phyloP scores from a whole-genome alignment of 2,113 vertebrate genomes.

The Sorex fumeus region DNA sequence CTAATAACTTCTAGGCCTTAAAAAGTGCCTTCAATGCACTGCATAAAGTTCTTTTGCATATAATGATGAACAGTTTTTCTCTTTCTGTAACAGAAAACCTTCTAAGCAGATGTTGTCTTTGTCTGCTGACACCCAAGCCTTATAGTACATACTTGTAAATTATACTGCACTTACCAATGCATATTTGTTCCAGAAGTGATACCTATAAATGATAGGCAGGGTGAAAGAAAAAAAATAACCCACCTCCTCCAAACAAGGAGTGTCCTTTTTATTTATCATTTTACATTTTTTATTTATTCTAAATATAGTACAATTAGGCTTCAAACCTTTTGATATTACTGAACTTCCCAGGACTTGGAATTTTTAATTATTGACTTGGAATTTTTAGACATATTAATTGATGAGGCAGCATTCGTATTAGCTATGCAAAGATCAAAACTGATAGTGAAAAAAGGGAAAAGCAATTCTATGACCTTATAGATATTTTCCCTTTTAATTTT shows the following conservation, averaged over 20 bases:
- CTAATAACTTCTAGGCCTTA: neutral
- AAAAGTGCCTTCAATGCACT: neutral
- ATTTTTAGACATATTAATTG: constrained; percentile 54
- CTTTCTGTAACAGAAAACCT: neutral
- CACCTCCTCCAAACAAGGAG: neutral
- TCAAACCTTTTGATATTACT: neutral
- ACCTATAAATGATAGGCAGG: neutral
- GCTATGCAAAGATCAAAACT: constrained; percentile 45
- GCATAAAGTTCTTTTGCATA: neutral
- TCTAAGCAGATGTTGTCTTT: neutral
- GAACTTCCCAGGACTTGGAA: neutral
- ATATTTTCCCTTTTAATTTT: neutral
- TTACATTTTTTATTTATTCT: neutral
- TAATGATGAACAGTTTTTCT: neutral
- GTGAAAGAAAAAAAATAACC: neutral
- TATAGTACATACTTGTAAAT: neutral
- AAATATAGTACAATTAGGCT: neutral
- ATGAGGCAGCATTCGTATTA: constrained; percentile 30
- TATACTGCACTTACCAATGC: neutral
- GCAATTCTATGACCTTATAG: neutral
- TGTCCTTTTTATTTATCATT: neutral
- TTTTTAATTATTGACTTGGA: constrained; percentile 25
- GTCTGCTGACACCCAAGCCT: neutral
- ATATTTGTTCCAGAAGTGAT: neutral
- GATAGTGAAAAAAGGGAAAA: neutral